phyloP scores from a whole-genome alignment of 1,140 invertebrate species.

The Eriocheir sinensis region DNA sequence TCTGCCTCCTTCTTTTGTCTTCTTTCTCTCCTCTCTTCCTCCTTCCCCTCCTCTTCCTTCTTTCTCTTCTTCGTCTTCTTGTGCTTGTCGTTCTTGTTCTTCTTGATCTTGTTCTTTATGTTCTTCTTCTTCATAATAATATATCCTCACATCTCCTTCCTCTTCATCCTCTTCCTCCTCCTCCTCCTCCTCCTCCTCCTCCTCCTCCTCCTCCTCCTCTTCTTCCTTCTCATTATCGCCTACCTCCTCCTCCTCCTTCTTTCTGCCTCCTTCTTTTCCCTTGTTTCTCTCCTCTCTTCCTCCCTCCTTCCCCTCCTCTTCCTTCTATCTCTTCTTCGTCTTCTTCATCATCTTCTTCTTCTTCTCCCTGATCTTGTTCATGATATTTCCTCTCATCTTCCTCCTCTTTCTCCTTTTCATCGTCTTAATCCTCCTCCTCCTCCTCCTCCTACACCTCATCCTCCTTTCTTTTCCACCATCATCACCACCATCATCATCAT shows the following conservation, averaged over 20 bases:
- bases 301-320: too few species aligned
- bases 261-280: too few species aligned
- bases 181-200: background rate
- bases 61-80: background rate
- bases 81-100: background rate
- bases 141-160: background rate
- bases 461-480: too few species aligned
- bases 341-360: too few species aligned
- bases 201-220: background rate
- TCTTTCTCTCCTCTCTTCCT: background rate
- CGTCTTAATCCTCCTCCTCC: too few species aligned
- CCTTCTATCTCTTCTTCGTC: too few species aligned
- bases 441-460: too few species aligned
- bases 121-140: background rate
- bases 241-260: too few species aligned
- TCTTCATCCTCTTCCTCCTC: background rate
- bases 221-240: background rate
- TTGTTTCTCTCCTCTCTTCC: too few species aligned
- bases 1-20: background rate
- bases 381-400: too few species aligned
- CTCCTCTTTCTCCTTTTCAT: too few species aligned
- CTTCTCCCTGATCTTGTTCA: too few species aligned
- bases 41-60: background rate
- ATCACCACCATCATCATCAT: slow-evolving; percentile 11
- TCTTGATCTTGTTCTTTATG: background rate